These are phyloP conservation scores for Aphelinus atriplicis DNA, from an alignment of 1,140 invertebrate genomes.

Conservation along the genomic window DNA sequence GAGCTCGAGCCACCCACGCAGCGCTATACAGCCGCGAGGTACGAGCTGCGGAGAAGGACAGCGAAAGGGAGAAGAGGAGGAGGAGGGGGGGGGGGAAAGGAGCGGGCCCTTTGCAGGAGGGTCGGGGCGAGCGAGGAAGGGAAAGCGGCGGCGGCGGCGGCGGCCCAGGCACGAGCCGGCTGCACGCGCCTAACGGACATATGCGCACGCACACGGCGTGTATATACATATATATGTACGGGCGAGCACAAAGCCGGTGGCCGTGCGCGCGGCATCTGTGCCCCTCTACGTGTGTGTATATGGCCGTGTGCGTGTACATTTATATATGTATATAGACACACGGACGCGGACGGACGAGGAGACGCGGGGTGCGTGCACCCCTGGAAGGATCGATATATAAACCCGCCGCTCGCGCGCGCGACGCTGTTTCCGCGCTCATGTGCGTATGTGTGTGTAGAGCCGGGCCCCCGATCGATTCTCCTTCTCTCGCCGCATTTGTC, in stretches of 20 bases:
- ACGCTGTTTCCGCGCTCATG: not conserved
- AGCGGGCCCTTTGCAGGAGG: too few species aligned
- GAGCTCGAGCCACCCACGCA: too few species aligned
- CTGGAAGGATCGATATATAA: not conserved
- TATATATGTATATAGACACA: too few species aligned
- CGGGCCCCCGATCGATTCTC: not conserved
- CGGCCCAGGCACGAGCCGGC: conserved; percentile 17
- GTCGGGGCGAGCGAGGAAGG: not conserved
- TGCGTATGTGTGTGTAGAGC: not conserved
- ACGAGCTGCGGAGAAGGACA: not conserved
- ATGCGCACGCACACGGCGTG: conserved; percentile 40
- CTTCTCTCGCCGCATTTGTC: too few species aligned
- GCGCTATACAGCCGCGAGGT: not conserved
- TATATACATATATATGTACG: not conserved
- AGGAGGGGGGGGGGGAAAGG: not conserved
- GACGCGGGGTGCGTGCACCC: conserved; percentile 45
- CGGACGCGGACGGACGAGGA: too few species aligned
- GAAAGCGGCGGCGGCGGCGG: not conserved
- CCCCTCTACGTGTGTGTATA: not conserved
- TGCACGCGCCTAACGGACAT: conserved; percentile 43
- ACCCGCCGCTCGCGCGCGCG: too few species aligned
- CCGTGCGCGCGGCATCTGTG: conserved; percentile 4
- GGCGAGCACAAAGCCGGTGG: not conserved
- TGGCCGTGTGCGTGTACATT: conserved; percentile 22
- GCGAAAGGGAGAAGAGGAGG: conserved; percentile 7